These are phyloP conservation scores for Pseudorhiza aurosa DNA, from an alignment of 30 jellyfish, hydroid and myxozoan genomes.

Conservation along the genomic window DNA sequence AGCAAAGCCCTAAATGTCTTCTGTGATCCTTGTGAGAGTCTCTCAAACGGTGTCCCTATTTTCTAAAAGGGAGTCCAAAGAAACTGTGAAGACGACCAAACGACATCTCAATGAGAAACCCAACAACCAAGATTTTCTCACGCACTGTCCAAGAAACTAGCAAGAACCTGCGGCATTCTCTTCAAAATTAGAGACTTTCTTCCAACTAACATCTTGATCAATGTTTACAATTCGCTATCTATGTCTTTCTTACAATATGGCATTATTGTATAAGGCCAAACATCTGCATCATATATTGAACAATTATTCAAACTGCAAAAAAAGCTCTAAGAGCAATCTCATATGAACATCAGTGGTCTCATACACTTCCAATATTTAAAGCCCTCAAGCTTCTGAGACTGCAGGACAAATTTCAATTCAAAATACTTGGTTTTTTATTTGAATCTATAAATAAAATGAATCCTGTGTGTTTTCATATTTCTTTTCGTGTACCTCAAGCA, in stretches of 20 bases:
- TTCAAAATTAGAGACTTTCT: conserved; percentile 12
- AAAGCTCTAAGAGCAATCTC: neutral
- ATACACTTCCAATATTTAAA: conserved; percentile 21
- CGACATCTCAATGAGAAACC: too few species aligned
- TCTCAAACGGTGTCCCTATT: too few species aligned
- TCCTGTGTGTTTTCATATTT: conserved; percentile 31
- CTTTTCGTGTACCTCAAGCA: neutral
- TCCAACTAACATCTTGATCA: neutral
- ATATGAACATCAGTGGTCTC: neutral
- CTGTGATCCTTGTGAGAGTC: too few species aligned
- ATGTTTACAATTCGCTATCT: conserved; percentile 7
- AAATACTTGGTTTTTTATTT: conserved; percentile 1
- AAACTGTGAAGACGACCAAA: too few species aligned
- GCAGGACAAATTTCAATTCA: conserved; percentile 20
- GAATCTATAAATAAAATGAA: conserved; percentile 23
- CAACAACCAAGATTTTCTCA: too few species aligned
- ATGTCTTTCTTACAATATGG: conserved; percentile 22
- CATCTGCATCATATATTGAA: conserved; percentile 7
- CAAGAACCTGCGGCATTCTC: conserved; percentile 39
- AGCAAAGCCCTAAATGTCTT: too few species aligned
- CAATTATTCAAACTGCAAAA: conserved; percentile 21
- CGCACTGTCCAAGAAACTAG: conserved; percentile 41
- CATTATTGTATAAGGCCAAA: conserved; percentile 21
- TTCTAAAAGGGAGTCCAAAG: too few species aligned
- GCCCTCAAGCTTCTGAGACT: conserved; percentile 17